Percentiles rank a stretch among this genome's conserved stretches.
phyloP scores from a whole-genome alignment of 37 sponge, comb jelly and placozoan species.

The Halisarca cf. caerulea region DNA sequence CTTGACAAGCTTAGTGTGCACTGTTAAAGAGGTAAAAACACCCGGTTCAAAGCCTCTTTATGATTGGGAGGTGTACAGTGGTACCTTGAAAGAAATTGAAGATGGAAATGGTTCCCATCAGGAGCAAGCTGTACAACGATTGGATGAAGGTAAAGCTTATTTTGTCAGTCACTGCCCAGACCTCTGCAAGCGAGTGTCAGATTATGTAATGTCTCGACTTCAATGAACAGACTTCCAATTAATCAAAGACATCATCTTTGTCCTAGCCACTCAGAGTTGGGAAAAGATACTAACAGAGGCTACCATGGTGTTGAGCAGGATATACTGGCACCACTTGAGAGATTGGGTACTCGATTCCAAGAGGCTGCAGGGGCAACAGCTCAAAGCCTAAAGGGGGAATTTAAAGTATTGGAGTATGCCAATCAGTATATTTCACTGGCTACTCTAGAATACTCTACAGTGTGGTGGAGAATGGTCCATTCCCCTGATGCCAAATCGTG shows the following conservation, averaged over 20 bases:
- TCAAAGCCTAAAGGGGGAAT: conserved; percentile 33
- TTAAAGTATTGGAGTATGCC: conserved; percentile 34
- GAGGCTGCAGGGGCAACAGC: conserved; percentile 34
- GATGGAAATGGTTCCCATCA: conserved; percentile 28
- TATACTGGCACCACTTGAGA: conserved; percentile 20
- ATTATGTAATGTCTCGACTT: conserved; percentile 54
- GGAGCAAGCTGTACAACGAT: neutral
- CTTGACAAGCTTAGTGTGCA: conserved; percentile 44
- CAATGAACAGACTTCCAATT: conserved; percentile 16
- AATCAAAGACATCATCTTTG: conserved; percentile 38
- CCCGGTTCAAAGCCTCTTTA: conserved; percentile 50
- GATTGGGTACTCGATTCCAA: conserved; percentile 44
- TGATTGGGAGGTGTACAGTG: conserved; percentile 56
- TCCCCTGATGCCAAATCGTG: conserved; percentile 34
- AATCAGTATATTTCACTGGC: neutral
- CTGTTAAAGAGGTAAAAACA: conserved; percentile 52
- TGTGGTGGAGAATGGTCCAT: neutral
- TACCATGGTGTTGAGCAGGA: conserved; percentile 20
- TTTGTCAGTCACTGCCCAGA: conserved; percentile 49
- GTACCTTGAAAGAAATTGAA: conserved; percentile 42
- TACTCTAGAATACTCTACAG: neutral
- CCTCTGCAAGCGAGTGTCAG: conserved; percentile 42
- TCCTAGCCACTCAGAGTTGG: conserved; percentile 33
- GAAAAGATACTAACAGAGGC: conserved; percentile 28
- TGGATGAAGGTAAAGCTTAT: conserved; percentile 27